These are phyloP conservation scores for Leiothrix lutea DNA, from an alignment of 2,113 vertebrate genomes.

Conservation along the genomic window DNA sequence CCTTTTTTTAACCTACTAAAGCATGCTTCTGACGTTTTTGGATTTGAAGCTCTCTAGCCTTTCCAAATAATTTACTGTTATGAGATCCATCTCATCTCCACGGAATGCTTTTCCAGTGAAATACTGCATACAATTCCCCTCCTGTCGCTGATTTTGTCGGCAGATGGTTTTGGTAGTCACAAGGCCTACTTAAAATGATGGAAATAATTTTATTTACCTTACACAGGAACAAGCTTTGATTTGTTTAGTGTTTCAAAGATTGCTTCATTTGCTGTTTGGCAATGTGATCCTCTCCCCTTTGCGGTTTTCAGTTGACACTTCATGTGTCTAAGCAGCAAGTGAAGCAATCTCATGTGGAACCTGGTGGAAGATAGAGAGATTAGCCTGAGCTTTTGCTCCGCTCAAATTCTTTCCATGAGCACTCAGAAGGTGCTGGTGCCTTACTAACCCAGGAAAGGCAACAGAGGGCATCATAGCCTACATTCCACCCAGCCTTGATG, in stretches of 20 bases:
- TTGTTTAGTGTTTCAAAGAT: conserved; percentile 5
- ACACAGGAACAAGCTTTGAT: neutral
- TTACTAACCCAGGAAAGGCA: neutral
- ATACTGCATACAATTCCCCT: neutral
- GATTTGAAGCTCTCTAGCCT: neutral
- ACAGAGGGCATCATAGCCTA: neutral
- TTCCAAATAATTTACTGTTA: neutral
- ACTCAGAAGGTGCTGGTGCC: neutral
- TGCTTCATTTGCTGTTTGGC: neutral
- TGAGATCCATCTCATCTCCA: neutral
- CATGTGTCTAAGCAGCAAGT: neutral
- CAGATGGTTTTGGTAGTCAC: neutral
- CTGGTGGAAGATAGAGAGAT: neutral
- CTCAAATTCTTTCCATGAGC: neutral
- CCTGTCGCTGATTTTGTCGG: neutral
- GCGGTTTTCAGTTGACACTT: neutral
- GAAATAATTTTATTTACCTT: neutral
- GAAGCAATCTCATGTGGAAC: neutral
- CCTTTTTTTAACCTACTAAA: neutral
- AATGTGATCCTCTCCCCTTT: neutral
- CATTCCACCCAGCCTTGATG: neutral
- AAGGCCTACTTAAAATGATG: neutral
- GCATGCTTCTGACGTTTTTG: neutral
- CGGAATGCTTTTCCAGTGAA: neutral
- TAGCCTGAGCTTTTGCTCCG: neutral